Base-by-base conservation (phyloP, 2,113 vertebrate genomes). In the Erythrolamprus reginae region DNA sequence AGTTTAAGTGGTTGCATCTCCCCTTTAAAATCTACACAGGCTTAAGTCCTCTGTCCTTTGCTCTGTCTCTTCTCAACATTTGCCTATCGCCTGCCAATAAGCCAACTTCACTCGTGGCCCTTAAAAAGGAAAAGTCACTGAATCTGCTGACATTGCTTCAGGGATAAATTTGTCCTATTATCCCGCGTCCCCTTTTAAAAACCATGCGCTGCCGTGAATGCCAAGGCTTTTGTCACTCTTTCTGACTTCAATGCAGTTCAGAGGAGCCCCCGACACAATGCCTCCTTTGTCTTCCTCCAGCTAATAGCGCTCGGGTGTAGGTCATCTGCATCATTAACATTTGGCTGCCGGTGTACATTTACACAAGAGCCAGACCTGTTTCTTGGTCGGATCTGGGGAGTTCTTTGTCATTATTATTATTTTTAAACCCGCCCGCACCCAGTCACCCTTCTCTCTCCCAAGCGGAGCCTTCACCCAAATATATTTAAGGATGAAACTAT, bases 401-500 rank as follows among this genome's bases (percentile, higher is more conserved):
- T 94, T 93, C 92, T 91, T 94, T 90, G 94, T 94, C 92, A 97
- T 97, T 97, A 97, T 97, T n/a, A n/a, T n/a, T n/a, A n/a, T 97
- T 97, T 96, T 95, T 94, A 95, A 97, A 96, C 95, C 96, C 10
- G 33, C 17, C 8, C n/a, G 21, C 21, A 65, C 28, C n/a, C 12
- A 21, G 2, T 10, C 96, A 96, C 92, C 89, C 95, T 95, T 89
- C 83, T 92, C 83, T 92, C 90, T 96, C 93, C 90, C 86, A 92
- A 92, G 96, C 88, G 87, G 96, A 96, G 95, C 96, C 96, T 95
- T 97, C 97, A 97, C 90, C 97, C 96, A 97, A 97, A 98, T 97
- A 96, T 97, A 97, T 97, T 97, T 97, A 97, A 97, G 96, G 97
- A 97, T 97, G 95, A 96, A 97, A 98, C 97, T 97, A 98, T 98